Evolutionary conservation across 1,140 invertebrate species (phyloP), one percentile per base, ranked within the genome.

Genomic region (Lordiphosa mommai): DNA sequence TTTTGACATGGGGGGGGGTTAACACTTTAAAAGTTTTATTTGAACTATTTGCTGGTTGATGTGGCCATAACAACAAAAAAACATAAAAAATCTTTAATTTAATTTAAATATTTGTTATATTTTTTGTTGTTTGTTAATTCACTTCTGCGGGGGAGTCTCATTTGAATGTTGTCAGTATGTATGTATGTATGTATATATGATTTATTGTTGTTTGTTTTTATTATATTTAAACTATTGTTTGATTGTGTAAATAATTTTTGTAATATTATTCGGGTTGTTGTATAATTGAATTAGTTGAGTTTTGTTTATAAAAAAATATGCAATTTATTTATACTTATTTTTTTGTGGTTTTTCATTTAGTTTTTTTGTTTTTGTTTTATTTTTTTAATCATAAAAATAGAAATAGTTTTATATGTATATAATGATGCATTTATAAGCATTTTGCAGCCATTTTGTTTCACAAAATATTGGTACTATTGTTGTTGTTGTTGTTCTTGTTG

Each of bases 401-500:
- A 60, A 69, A 43, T 68, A 41, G 65, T 47, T 47, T 66, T 68
- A 48, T 69, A 69, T 61, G 48, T 41, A 69, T 27, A 27, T 27
- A 7, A 27, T 69, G 61, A 37, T 48, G 48, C 69, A 69, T 69
- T 59, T 69, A 32, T 68, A 68, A 33, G 48, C 61, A 61, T 48
- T 66, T 44, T 64, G 60, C 40, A 57, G 60, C 46, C 64, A 44
- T 59, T 20, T 69, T 60, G 32, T 76, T 69, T 58, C 50, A 64
- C 49, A 64, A 30, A 66, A 70, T 63, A 72, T 68, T 82, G 72
- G 82, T 72, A 74, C 70, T 77, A 82, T 77, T 84, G 80, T 71
- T 68, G 43, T 59, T 61, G 34, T 67, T 47, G 23, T 50, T 65
- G 27, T 58, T 53, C 32, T 49, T 68, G 56, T 59, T 68, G 60